Percentiles rank a stretch among this genome's conserved stretches.
Evolutionary conservation across 1,140 invertebrate species (phyloP).

Genomic region (Drosophila ohnishii): DNA sequence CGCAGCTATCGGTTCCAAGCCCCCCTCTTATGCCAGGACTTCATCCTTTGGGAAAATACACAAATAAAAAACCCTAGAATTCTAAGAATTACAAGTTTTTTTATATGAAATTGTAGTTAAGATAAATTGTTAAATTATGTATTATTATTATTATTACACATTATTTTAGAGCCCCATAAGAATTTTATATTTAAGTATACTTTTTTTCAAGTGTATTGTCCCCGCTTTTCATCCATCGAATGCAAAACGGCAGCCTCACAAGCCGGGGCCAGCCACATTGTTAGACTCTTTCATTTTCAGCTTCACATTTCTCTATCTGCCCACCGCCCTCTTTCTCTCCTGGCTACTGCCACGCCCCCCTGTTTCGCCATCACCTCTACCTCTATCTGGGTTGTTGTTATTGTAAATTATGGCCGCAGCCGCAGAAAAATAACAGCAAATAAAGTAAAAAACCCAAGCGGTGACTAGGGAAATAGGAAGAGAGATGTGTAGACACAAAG

Average conservation of each 20-base stretch:
- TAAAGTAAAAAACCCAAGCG: slow-evolving; percentile 48
- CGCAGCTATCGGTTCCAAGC: slow-evolving; percentile 6
- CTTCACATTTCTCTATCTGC: slow-evolving; percentile 69
- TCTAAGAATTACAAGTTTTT: background rate
- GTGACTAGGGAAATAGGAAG: slow-evolving; percentile 37
- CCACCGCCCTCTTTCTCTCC: background rate
- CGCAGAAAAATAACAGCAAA: slow-evolving; percentile 73
- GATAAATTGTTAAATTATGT: background rate
- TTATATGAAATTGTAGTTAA: background rate
- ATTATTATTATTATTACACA: background rate
- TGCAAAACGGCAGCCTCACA: slow-evolving; percentile 38
- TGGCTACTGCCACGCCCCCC: slow-evolving; percentile 17
- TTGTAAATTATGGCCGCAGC: slow-evolving; percentile 75
- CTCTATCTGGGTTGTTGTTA: slow-evolving; percentile 54
- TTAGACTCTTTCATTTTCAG: slow-evolving; percentile 79
- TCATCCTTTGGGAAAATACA: background rate
- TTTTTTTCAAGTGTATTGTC: background rate
- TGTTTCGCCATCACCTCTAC: slow-evolving; percentile 9
- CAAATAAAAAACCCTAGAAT: background rate
- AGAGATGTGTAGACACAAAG: slow-evolving; percentile 10
- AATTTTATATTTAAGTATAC: background rate
- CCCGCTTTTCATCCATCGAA: slow-evolving; percentile 31
- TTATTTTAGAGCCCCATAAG: background rate
- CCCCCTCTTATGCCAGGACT: background rate
- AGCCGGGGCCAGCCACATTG: slow-evolving; percentile 61